These are phyloP conservation scores for Entomobrya multifasciata DNA, from an alignment of 2,888 invertebrate species.

Conservation along the genomic window DNA sequence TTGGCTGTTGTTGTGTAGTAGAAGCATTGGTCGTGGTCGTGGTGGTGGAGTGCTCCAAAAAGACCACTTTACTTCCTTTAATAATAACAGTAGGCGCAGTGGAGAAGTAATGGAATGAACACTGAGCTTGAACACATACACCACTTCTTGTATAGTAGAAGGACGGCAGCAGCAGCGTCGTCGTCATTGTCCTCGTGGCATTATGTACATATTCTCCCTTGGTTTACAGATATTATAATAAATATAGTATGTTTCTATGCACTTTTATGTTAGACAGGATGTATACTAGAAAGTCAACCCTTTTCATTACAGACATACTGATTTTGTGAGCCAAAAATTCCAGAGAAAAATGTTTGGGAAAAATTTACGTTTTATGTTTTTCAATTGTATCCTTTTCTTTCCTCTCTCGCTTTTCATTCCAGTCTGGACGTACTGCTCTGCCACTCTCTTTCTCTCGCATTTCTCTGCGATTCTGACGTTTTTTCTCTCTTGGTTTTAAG, in stretches of 20 bases:
- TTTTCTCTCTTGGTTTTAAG: background rate
- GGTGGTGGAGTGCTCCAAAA: conserved; percentile 38
- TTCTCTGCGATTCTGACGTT: background rate
- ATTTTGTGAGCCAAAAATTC: background rate
- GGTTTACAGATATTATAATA: too few relatives aligned
- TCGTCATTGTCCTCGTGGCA: background rate
- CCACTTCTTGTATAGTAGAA: background rate
- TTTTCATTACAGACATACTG: too few relatives aligned
- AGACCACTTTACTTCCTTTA: conserved; percentile 48
- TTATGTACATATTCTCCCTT: too few relatives aligned
- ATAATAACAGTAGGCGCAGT: conserved; percentile 32
- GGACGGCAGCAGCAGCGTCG: background rate
- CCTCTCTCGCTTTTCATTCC: background rate
- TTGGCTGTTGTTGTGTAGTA: background rate
- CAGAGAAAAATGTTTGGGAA: background rate
- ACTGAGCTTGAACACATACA: background rate
- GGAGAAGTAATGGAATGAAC: conserved; percentile 9
- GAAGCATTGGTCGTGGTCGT: background rate
- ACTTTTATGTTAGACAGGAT: background rate
- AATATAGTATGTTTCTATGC: background rate
- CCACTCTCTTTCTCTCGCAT: background rate
- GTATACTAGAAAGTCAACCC: too few relatives aligned
- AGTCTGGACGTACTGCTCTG: background rate
- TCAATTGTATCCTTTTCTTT: conserved; percentile 18
- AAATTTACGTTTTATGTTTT: conserved; percentile 14